Evolutionary conservation across 2,888 invertebrate species (phyloP), one percentile per base, ranked within the genome.

Genomic region (Philhelius pedissequus): DNA sequence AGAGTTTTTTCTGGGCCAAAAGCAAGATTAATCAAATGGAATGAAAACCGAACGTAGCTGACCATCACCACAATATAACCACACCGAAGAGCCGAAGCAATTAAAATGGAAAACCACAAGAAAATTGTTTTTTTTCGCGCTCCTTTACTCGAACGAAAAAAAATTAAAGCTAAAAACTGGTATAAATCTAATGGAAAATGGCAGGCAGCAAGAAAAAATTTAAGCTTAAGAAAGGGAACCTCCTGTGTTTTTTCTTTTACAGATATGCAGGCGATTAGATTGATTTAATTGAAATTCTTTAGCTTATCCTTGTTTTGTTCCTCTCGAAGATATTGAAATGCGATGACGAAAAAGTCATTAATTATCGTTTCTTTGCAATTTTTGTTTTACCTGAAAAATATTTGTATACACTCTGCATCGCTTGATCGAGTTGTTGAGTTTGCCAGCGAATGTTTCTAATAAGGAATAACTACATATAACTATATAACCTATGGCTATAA

Each of bases 1-100:
- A 54, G 64, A 9, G 25, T 30, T 13, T 38, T 45, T 38, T 20
- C 30, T 30, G 11, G 13, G n/a, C 86, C 30, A 86, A 86, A 87
- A 87, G 87, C 89, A 87, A 89, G 87, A 89, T 89, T 89, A 89
- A 89, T 89, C 89, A 89, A 88, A 54, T 48, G 50, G 60, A 56
- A 79, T 56, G 60, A 52, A 75, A 64, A 48, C 79, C 70, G 52
- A 75, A 70, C 83, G 66, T 30, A 75, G 58, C 83, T 79, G 74
- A 79, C 83, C 83, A 79, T 35, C 58, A 66, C 66, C 66, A 56
- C 66, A 27, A 20, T 15, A 35, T 22, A 32, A 66, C 60, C 73
- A 30, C 30, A 48, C 13, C 52, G 35, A n/a, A 43, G 32, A 71
- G 66, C 79, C 70, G 66, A 84, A 84, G 79, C 79, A 84, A 79